phyloP scores from a whole-genome alignment of 2,113 vertebrate genomes.

The Gasterosteus aculeatus region DNA sequence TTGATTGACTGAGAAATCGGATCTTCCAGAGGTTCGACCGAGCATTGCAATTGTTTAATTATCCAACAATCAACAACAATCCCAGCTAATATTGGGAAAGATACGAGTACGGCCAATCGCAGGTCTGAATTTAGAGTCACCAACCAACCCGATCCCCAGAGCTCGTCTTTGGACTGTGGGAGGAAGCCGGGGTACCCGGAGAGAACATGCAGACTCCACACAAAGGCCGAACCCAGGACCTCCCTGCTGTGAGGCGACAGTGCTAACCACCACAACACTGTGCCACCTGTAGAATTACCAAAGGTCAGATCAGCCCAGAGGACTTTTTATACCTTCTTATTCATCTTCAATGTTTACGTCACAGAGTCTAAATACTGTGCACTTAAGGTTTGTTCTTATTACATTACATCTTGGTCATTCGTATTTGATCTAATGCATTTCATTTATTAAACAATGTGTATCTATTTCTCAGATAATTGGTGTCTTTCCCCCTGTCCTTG shows the following conservation, averaged over 20 bases:
- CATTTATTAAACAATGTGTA: constrained; percentile 32
- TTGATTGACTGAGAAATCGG: no score
- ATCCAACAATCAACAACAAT: no score
- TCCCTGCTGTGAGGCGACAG: no score
- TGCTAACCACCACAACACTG: no score
- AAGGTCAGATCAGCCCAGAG: constrained; percentile 25
- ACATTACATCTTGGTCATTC: not conserved
- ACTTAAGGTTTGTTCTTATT: not conserved
- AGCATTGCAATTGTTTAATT: no score
- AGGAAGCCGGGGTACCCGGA: no score
- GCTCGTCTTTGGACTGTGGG: no score
- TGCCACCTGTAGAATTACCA: constrained; percentile 2
- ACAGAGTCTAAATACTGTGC: not conserved
- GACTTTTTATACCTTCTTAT: constrained; percentile 4
- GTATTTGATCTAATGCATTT: not conserved
- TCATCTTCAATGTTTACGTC: not conserved
- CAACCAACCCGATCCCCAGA: no score
- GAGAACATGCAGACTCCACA: not conserved
- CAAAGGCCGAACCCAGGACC: not conserved
- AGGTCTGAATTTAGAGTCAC: no score
- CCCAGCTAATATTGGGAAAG: no score
- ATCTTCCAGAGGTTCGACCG: no score
- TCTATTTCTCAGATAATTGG: constrained; percentile 13
- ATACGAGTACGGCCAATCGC: no score
- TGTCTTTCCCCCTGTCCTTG: constrained; percentile 35